Evolutionary conservation across 2,113 vertebrate genomes (phyloP).

Genomic region (Nothocercus nigrocapillus): DNA sequence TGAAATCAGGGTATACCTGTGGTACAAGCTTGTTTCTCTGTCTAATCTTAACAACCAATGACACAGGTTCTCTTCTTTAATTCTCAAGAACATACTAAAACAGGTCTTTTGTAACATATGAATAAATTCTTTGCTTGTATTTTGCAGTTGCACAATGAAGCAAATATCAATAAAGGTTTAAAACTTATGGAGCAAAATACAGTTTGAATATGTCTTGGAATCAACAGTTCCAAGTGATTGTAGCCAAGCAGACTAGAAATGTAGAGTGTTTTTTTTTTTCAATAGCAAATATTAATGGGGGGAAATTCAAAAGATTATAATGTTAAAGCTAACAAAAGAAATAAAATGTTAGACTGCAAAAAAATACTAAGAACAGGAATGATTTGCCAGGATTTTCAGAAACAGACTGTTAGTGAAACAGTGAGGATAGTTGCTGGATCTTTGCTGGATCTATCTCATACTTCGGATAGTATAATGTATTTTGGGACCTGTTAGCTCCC

Average conservation of each 20-base stretch:
- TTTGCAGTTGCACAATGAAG: background rate
- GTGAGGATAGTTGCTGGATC: background rate
- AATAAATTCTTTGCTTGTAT: background rate
- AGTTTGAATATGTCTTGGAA: background rate
- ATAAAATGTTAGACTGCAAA: background rate
- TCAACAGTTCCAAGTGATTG: background rate
- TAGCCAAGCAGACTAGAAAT: background rate
- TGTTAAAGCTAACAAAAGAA: background rate
- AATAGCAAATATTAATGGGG: background rate
- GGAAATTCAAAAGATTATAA: background rate
- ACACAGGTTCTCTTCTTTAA: background rate
- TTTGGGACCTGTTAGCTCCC: too few relatives aligned
- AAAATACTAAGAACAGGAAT: background rate
- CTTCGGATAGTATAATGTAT: background rate
- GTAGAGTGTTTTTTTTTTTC: background rate
- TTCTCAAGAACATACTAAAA: background rate
- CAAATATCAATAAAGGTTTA: background rate
- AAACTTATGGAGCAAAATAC: background rate
- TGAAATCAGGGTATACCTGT: background rate
- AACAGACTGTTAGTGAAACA: background rate
- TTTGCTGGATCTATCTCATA: background rate
- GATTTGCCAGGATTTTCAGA: background rate
- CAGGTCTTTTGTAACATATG: background rate
- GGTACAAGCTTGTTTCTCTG: background rate
- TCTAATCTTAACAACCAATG: background rate